Evolutionary conservation across 2,113 vertebrate species (phyloP).

Genomic region (Apistogramma diplotaenia): DNA sequence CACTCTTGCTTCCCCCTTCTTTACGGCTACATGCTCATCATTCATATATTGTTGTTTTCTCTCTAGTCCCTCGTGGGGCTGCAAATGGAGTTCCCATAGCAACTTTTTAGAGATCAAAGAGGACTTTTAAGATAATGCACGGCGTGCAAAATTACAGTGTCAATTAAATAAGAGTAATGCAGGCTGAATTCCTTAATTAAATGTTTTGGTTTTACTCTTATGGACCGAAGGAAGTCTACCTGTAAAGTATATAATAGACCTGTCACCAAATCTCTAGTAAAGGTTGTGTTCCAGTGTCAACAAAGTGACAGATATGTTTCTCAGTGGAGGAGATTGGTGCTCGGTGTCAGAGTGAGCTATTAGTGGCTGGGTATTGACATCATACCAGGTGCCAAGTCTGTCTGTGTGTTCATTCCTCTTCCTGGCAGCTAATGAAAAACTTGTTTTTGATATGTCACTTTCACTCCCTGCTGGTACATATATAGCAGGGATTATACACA

Average conservation of each 20-base stretch:
- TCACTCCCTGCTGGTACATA: constrained; percentile 31
- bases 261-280: constrained; percentile 11
- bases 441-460: constrained; percentile 57
- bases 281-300: constrained; percentile 47
- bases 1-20: constrained; percentile 1
- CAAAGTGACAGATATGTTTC: constrained; percentile 56
- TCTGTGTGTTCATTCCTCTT: constrained; percentile 54
- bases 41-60: constrained; percentile 33
- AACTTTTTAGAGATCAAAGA: constrained; percentile 53
- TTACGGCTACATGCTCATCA: neutral
- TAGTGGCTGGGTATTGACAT: constrained; percentile 58
- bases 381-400: constrained; percentile 43
- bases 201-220: neutral
- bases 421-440: constrained; percentile 64
- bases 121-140: neutral
- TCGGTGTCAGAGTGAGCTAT: constrained; percentile 53
- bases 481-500: constrained; percentile 40
- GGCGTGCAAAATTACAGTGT: constrained; percentile 6
- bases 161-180: neutral
- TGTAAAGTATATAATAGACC: constrained; percentile 33
- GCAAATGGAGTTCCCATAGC: constrained; percentile 64
- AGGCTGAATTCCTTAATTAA: neutral
- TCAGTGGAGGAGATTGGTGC: constrained; percentile 35
- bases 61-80: constrained; percentile 54
- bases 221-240: neutral